A percentile compares a stretch with the other conserved stretches of the same genome.
phyloP scores from a whole-genome alignment of 1,140 invertebrate species.

The Aphidius ervi region DNA sequence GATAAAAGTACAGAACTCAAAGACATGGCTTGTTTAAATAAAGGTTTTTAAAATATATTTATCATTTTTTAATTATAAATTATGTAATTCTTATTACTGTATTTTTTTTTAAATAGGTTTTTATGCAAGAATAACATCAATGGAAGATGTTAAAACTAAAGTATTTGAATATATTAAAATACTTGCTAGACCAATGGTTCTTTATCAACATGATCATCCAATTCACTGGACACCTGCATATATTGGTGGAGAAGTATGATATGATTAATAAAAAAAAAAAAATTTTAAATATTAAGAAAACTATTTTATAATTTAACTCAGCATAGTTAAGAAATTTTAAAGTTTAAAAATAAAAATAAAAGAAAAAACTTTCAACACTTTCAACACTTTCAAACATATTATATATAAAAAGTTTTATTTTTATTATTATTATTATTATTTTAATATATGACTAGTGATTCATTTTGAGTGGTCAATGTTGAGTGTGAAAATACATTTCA shows the following conservation, averaged over 20 bases:
- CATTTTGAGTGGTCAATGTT: too few relatives aligned
- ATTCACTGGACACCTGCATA: conserved; percentile 89
- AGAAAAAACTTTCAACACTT: too few relatives aligned
- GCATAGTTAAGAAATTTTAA: too few relatives aligned
- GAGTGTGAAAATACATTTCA: too few relatives aligned
- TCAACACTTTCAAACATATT: too few relatives aligned
- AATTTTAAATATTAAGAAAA: neutral
- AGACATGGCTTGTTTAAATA: conserved; percentile 94
- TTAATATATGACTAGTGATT: too few relatives aligned
- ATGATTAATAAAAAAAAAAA: conserved; percentile 5
- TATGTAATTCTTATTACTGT: neutral
- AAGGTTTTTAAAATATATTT: conserved; percentile 63
- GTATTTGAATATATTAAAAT: conserved; percentile 90
- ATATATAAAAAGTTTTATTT: too few relatives aligned
- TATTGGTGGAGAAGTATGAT: conserved; percentile 75
- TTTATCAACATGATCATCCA: conserved; percentile 84
- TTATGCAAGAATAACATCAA: conserved; percentile 78
- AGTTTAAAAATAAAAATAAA: too few relatives aligned
- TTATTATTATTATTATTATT: too few relatives aligned
- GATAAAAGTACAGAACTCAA: conserved; percentile 84
- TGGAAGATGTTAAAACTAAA: conserved; percentile 79
- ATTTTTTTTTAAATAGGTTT: conserved; percentile 60
- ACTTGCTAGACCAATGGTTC: conserved; percentile 83
- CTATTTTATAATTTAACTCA: neutral
- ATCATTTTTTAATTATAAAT: neutral